phyloP scores from a whole-genome alignment of 2,113 vertebrate genomes.

The Raja brachyura region DNA sequence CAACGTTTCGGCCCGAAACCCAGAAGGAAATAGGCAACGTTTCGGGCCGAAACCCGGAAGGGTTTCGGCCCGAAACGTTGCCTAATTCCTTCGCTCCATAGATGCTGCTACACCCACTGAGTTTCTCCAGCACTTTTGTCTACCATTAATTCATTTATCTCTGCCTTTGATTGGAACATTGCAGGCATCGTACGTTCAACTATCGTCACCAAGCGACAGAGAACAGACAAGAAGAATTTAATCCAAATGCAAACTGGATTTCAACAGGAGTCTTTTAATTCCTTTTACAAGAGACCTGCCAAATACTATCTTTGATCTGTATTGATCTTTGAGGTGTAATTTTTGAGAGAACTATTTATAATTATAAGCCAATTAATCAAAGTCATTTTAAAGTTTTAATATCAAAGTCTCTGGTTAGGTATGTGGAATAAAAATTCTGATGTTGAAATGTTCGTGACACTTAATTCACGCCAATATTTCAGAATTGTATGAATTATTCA shows the following conservation, averaged over 20 bases:
- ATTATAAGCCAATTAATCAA: neutral
- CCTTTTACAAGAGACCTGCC: neutral
- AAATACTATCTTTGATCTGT: constrained; percentile 9
- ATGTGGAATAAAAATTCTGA: neutral
- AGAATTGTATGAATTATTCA: neutral
- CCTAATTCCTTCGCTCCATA: no score
- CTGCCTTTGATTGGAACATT: no score
- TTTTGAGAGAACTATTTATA: neutral
- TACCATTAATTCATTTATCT: no score
- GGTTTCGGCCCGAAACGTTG: no score
- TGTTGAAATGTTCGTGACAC: neutral
- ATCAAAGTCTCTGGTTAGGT: neutral
- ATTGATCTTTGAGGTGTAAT: constrained; percentile 14
- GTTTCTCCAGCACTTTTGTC: no score
- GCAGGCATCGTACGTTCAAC: no score
- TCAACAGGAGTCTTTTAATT: neutral
- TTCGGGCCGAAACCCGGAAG: no score
- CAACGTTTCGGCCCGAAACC: no score
- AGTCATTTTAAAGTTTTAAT: neutral
- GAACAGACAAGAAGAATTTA: no score
- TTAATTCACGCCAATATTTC: neutral
- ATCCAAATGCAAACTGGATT: neutral
- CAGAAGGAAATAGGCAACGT: no score
- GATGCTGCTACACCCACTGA: no score
- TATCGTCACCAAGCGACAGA: no score